These are phyloP conservation scores for Furcifer pardalis DNA, from an alignment of 2,797 vertebrate genomes.

Conservation along the genomic window DNA sequence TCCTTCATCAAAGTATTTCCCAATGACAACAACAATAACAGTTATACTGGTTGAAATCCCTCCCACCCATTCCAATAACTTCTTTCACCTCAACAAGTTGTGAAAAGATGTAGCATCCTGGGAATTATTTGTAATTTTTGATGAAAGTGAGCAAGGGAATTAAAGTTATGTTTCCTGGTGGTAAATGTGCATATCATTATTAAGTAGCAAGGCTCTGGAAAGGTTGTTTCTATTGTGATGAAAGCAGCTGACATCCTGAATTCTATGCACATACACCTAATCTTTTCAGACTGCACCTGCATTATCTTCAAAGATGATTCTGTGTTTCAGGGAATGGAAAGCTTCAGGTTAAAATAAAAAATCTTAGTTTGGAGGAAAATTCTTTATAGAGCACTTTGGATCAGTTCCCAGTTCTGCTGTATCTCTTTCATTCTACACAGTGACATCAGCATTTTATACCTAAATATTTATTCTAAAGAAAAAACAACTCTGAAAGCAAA, in stretches of 20 bases:
- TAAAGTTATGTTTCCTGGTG: neutral
- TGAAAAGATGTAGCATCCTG: neutral
- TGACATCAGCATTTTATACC: slow-evolving; percentile 68
- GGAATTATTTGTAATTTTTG: slow-evolving; percentile 10
- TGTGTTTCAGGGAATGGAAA: slow-evolving; percentile 39
- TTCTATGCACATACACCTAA: slow-evolving; percentile 23
- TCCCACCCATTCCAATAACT: fast-evolving
- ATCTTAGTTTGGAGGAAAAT: slow-evolving; percentile 59
- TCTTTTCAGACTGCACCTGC: slow-evolving; percentile 48
- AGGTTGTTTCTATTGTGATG: neutral
- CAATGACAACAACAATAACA: neutral
- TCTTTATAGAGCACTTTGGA: slow-evolving; percentile 66
- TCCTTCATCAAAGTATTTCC: slow-evolving; percentile 22
- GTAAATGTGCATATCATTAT: slow-evolving; percentile 10
- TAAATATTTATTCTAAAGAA: slow-evolving; percentile 70
- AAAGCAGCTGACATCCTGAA: slow-evolving; percentile 30
- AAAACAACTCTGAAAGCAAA: slow-evolving; percentile 67
- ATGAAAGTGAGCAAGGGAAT: fast-evolving
- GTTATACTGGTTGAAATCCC: neutral
- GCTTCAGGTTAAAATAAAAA: slow-evolving; percentile 41
- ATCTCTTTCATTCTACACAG: slow-evolving; percentile 50
- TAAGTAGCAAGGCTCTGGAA: neutral
- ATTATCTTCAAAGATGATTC: slow-evolving; percentile 52
- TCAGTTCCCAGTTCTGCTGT: slow-evolving; percentile 60
- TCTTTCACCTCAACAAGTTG: neutral